Evolutionary conservation across 1,140 invertebrate species (phyloP).

Genomic region (Agrypnia vestita): DNA sequence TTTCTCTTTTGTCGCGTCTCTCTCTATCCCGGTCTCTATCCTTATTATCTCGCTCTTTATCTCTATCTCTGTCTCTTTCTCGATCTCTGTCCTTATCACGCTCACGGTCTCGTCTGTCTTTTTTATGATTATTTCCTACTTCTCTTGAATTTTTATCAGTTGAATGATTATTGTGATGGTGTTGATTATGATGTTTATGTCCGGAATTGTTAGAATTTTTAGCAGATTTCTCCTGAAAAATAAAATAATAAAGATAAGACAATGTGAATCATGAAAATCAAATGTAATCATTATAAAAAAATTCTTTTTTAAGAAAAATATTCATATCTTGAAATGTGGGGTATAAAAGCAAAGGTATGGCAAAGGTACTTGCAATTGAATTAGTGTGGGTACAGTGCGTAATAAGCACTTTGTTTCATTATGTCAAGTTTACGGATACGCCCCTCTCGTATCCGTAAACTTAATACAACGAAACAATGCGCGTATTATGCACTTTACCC

Average conservation of each 20-base stretch:
- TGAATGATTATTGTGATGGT: constrained; percentile 56
- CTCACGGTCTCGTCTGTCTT: constrained; percentile 53
- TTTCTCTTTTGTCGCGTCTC: constrained; percentile 39
- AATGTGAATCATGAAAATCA: not conserved
- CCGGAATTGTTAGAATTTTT: constrained; percentile 47
- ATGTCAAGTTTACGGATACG: too few species aligned
- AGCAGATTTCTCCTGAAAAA: constrained; percentile 47
- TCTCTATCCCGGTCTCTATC: constrained; percentile 29
- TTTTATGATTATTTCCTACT: constrained; percentile 49
- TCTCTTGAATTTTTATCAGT: constrained; percentile 33
- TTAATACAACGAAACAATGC: too few species aligned
- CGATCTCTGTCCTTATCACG: constrained; percentile 58
- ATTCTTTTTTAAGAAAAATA: too few species aligned
- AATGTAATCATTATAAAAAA: too few species aligned
- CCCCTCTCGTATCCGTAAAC: too few species aligned
- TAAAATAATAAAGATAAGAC: constrained; percentile 4
- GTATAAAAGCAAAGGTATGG: too few species aligned
- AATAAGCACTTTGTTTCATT: too few species aligned
- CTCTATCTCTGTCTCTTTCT: constrained; percentile 55
- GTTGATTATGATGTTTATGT: constrained; percentile 45
- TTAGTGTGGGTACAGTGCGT: too few species aligned
- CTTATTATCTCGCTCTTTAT: constrained; percentile 35
- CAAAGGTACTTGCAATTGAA: too few species aligned
- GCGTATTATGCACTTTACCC: too few species aligned
- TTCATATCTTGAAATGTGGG: too few species aligned